These are phyloP conservation scores for Atopsyche davidsoni DNA, from an alignment of 1,140 invertebrate species.

Conservation along the genomic window DNA sequence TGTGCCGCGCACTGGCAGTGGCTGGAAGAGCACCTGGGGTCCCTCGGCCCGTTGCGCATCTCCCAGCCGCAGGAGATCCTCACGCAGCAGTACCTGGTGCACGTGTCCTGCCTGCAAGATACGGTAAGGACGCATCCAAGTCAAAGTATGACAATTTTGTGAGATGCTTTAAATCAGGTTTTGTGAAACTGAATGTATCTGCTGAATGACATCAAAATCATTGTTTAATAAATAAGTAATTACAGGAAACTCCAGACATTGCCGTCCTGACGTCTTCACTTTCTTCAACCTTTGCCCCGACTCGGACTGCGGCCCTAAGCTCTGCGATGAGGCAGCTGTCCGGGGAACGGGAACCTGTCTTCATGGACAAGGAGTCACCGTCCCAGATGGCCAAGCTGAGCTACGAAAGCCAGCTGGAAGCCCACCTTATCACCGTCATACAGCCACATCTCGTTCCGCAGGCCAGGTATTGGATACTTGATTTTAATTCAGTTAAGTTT, in stretches of 20 bases:
- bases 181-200: too few relatives aligned
- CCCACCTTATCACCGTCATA: constrained; percentile 7
- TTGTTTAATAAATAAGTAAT: background rate
- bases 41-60: constrained; percentile 47
- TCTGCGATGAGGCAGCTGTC: constrained; percentile 20
- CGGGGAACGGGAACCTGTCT: background rate
- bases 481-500: background rate
- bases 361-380: constrained; percentile 6
- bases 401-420: constrained; percentile 1
- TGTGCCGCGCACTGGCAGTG: constrained; percentile 63
- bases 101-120: constrained; percentile 40
- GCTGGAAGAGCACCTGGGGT: constrained; percentile 61
- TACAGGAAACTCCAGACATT: constrained; percentile 13
- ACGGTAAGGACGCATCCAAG: too few relatives aligned
- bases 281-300: constrained; percentile 21
- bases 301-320: constrained; percentile 18
- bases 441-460: constrained; percentile 14
- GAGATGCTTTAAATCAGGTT: too few relatives aligned
- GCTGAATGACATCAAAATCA: background rate
- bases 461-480: constrained; percentile 15
- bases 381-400: background rate
- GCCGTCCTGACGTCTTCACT: constrained; percentile 14
- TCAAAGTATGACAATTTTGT: too few relatives aligned
- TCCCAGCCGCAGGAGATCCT: constrained; percentile 62
- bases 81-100: constrained; percentile 57